Base-by-base conservation (phyloP, 2,888 invertebrate species). In the Cephus pygmeus region DNA sequence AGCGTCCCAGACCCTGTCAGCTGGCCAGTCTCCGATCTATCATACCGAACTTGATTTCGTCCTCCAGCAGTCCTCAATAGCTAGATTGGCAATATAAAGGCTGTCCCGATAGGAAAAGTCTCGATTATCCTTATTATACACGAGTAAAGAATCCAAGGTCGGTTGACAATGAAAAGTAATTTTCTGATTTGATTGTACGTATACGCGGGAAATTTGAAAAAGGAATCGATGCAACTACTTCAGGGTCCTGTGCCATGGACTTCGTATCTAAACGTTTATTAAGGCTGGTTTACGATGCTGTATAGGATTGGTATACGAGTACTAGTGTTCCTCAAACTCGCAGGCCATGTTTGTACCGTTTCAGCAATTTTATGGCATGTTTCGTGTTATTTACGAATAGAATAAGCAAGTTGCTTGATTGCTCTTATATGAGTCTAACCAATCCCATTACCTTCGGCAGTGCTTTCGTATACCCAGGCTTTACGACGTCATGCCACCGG, bases 1-100 rank as follows among this genome's bases (percentile, higher is more conserved):
- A 34, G 33, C 73, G 56, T 76, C 69, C 86, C 84, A 83, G 81
- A 83, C 81, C 86, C 87, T 89, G 89, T 88, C 89, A 85, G 82
- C 85, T 84, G 85, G 85, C 83, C 81, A 86, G 85, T 82, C 83
- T 83, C 86, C 91, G 88, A 91, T 91, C 91, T 91, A 91, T 91
- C 91, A 91, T 90, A 89, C 86, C 85, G 82, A 87, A 86, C 88
- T 90, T 90, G 89, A 90, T 90, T 90, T 87, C 86, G 87, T 88
- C 86, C 85, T 84, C 84, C 87, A 81, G 81, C 81, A 86, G 86
- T 86, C 85, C 85, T 86, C 86, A 85, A 88, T 86, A 85, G 86
- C 86, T 80, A 84, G 85, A 86, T 86, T 85, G 86, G 83, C 85
- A 83, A 84, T 82, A 83, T 78, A 35, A 31, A 34, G 56, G 56